Base-by-base conservation (phyloP, 1,140 invertebrate species). In the Metopolophium dirhodum region DNA sequence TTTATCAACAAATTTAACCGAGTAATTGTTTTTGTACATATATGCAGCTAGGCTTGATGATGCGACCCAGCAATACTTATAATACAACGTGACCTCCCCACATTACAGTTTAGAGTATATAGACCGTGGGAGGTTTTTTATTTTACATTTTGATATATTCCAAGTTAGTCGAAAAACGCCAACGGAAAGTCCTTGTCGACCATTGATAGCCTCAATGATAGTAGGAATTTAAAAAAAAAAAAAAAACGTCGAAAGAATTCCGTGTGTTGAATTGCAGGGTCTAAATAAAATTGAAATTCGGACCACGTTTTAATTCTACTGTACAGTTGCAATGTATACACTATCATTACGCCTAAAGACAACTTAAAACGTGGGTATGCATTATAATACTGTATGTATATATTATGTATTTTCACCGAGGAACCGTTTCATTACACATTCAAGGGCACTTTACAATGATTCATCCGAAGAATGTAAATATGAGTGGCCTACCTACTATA, bases 361-460 rank as follows among this genome's bases (percentile, higher is more conserved):
- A 41, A 41, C 45, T 45, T 51, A 51, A 88, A 88, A 51, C 11
- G n/a, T 86, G 45, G 20, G 47, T 49, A n/a, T 87, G 30, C 20
- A 87, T 49, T 30, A 41, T 85, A 41, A 85, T 85, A 41, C 45
- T 26, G 45, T 9, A 23, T 45, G 37, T 41, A 37, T 41, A 37
- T 26, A 26, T 86, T 47, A 88, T 14, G 14, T 88, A 51, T 86
- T 87, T 47, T 41, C 7, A 9, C n/a, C 8, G 8, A 54, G 47
- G 49, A 88, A 88, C 37, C 49, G 30, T 88, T 88, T 30, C 51
- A 35, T 54, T 54, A 23, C 35, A 30, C 35, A 30, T 35, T 45
- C 87, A 49, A 88, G 87, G 87, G 22, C n/a, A 54, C 7, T 37
- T n/a, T 49, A 54, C n/a, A 49, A 88, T 88, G 87, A 88, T 88